phyloP scores from a whole-genome alignment of 2,888 invertebrate species.

The Parnassius smintheus region DNA sequence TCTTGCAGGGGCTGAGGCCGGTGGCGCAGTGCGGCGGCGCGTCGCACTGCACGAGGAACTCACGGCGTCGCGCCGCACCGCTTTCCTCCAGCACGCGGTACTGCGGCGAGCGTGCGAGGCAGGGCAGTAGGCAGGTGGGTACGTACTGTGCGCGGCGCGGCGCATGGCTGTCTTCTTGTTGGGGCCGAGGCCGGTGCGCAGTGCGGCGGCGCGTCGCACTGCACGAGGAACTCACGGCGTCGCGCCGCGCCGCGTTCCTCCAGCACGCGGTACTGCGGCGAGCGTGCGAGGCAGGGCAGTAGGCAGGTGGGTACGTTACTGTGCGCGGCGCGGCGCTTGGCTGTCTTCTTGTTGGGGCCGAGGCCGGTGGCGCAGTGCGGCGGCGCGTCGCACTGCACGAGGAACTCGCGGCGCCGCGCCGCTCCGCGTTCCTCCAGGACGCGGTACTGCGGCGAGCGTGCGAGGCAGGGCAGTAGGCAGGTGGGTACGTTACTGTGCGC shows the following conservation, averaged over 20 bases:
- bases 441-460: conserved; percentile 94
- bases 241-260: too few species aligned
- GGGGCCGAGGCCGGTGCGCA: too few species aligned
- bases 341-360: conserved; percentile 97
- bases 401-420: conserved; percentile 92
- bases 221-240: too few species aligned
- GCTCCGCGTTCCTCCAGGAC: conserved; percentile 94
- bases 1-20: conserved; percentile 96
- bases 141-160: too few species aligned
- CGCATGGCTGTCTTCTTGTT: too few species aligned
- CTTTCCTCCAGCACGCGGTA: conserved; percentile 94
- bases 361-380: conserved; percentile 87
- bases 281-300: too few species aligned
- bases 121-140: too few species aligned
- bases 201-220: too few species aligned
- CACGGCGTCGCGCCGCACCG: conserved; percentile 91
- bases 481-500: too few species aligned
- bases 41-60: conserved; percentile 92
- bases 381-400: conserved; percentile 87
- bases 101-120: conserved; percentile 93
- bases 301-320: conserved; percentile 49
- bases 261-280: too few species aligned
- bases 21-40: conserved; percentile 84
- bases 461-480: too few species aligned
- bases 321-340: conserved; percentile 97